A percentile compares a stretch with the other conserved stretches of the same genome.
Evolutionary conservation across 2,888 invertebrate species (phyloP).

Genomic region (Drosophila neotestacea): DNA sequence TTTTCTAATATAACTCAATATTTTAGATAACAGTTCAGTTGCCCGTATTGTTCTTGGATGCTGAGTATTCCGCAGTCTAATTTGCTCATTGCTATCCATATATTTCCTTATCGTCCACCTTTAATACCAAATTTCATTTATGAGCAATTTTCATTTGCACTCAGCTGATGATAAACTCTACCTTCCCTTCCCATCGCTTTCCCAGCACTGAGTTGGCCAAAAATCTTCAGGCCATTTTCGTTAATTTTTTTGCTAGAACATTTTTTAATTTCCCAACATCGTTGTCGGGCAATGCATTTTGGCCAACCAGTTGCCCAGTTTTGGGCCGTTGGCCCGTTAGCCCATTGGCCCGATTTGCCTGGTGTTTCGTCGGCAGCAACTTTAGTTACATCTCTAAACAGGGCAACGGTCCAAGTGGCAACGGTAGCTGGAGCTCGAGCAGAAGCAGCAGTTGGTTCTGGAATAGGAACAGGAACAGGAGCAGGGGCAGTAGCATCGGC

Average conservation of each 20-base stretch:
- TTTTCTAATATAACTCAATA: too few species aligned
- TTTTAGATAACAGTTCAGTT: too few species aligned
- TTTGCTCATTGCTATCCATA: background rate
- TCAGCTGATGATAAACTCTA: slow-evolving; percentile 55
- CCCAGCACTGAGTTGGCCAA: background rate
- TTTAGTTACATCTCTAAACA: slow-evolving; percentile 63
- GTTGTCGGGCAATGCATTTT: slow-evolving; percentile 58
- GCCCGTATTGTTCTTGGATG: too few species aligned
- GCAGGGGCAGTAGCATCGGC: slow-evolving; percentile 35
- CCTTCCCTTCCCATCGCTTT: background rate
- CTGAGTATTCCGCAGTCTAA: background rate
- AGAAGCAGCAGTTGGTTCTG: slow-evolving; percentile 3
- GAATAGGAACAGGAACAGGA: slow-evolving; percentile 15
- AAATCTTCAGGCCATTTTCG: slow-evolving; percentile 65
- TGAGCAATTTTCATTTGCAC: slow-evolving; percentile 54
- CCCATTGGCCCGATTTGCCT: slow-evolving; percentile 27
- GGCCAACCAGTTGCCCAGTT: slow-evolving; percentile 45
- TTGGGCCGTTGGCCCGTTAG: slow-evolving; percentile 12
- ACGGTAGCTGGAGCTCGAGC: slow-evolving; percentile 20
- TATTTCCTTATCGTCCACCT: slow-evolving; percentile 30
- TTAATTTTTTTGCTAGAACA: slow-evolving; percentile 65
- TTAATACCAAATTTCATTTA: slow-evolving; percentile 60
- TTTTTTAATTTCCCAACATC: slow-evolving; percentile 71
- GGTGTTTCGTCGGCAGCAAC: slow-evolving; percentile 26
- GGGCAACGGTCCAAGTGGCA: slow-evolving; percentile 71